A percentile compares a stretch with the other conserved stretches of the same genome.
Evolutionary conservation across 2,797 vertebrate species (phyloP).

Genomic region (Megaceryle alcyon): DNA sequence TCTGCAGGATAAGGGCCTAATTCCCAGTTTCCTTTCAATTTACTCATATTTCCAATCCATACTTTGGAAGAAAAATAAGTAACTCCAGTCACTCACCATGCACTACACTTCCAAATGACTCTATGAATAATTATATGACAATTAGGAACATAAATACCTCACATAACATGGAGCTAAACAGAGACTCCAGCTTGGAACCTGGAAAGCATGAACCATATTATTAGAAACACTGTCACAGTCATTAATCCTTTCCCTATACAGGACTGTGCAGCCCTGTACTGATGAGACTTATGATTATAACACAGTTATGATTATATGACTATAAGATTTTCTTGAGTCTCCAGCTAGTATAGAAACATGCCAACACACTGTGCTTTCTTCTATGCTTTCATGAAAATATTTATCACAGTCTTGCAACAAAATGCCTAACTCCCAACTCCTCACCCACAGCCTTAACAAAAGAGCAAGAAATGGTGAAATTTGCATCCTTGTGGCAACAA

Average conservation of each 20-base stretch:
- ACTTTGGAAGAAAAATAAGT: constrained; percentile 22
- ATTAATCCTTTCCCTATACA: not conserved
- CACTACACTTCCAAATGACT: not conserved
- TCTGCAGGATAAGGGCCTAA: constrained; percentile 20
- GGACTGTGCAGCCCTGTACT: not conserved
- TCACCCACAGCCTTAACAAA: not conserved
- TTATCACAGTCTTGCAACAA: not conserved
- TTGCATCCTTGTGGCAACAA: not conserved
- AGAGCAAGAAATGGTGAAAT: not conserved
- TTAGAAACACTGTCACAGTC: not conserved
- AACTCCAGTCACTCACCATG: not conserved
- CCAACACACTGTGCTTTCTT: not conserved
- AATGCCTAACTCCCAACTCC: not conserved
- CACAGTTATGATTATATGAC: too few relatives aligned
- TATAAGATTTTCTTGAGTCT: not conserved
- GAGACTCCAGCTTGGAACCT: not conserved
- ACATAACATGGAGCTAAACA: not conserved
- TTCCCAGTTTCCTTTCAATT: constrained; percentile 5
- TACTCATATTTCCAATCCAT: not conserved
- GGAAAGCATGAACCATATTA: not conserved
- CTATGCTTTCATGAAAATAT: not conserved
- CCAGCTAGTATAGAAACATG: not conserved
- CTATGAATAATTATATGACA: not conserved
- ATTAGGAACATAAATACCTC: not conserved
- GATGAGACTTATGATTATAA: not conserved